Evolutionary conservation across 2,888 invertebrate species (phyloP).

Genomic region (Sabatieria punctata): DNA sequence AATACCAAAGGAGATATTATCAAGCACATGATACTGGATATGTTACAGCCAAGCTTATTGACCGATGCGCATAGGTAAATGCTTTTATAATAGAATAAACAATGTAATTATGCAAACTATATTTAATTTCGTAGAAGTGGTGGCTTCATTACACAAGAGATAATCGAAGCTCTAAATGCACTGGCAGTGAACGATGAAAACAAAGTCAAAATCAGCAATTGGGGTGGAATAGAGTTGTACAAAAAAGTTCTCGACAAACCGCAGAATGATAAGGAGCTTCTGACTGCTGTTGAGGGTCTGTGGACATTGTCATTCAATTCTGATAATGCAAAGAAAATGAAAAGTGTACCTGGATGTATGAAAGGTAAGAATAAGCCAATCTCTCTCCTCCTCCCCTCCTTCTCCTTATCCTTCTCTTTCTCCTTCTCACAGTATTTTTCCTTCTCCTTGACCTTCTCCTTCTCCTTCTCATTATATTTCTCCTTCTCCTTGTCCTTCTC

Average conservation of each 20-base stretch:
- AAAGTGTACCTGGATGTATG: not conserved
- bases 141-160: not conserved
- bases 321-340: not conserved
- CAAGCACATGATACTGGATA: not conserved
- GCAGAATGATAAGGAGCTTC: not conserved
- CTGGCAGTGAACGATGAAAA: constrained; percentile 1
- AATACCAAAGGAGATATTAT: constrained; percentile 1
- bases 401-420: too few relatives aligned
- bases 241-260: not conserved
- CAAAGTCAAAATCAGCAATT: not conserved
- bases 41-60: not conserved
- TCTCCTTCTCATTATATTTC: too few relatives aligned
- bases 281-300: not conserved
- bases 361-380: not conserved
- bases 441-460: too few relatives aligned
- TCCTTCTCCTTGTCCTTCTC: too few relatives aligned
- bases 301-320: not conserved
- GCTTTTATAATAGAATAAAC: too few relatives aligned
- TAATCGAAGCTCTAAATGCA: not conserved
- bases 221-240: not conserved
- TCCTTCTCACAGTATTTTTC: too few relatives aligned
- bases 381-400: too few relatives aligned
- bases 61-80: too few relatives aligned
- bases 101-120: too few relatives aligned
- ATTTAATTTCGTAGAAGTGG: too few relatives aligned